phyloP scores from a whole-genome alignment of 2,888 invertebrate genomes.

The Eueremaeus valkanovi region DNA sequence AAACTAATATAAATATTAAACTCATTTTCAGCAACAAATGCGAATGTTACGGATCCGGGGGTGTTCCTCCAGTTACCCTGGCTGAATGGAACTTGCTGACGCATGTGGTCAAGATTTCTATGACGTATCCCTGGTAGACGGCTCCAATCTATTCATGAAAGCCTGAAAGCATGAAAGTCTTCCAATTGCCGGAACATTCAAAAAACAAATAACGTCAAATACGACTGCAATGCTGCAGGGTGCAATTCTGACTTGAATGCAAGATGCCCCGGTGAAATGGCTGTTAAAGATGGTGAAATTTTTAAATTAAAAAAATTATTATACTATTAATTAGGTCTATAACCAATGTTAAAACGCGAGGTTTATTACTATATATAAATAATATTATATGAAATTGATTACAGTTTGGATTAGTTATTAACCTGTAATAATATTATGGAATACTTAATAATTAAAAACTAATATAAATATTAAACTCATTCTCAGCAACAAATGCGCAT shows the following conservation, averaged over 20 bases:
- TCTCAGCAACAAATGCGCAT: neutral
- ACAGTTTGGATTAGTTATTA: too few species aligned
- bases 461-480: too few species aligned
- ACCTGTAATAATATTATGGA: too few species aligned
- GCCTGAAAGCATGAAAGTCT: too few species aligned
- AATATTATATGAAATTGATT: too few species aligned
- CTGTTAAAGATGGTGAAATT: conserved; percentile 16
- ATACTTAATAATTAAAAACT: too few species aligned
- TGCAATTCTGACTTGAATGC: conserved; percentile 53
- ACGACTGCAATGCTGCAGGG: conserved; percentile 52
- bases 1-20: too few species aligned
- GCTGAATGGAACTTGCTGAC: conserved; percentile 55
- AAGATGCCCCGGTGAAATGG: conserved; percentile 53
- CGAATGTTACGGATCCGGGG: conserved; percentile 52
- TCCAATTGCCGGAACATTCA: conserved; percentile 17
- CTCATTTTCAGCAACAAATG: neutral
- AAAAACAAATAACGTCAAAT: conserved; percentile 48
- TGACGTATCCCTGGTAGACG: conserved; percentile 57
- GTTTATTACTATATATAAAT: too few species aligned
- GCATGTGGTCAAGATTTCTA: conserved; percentile 55
- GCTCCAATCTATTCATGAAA: conserved; percentile 54
- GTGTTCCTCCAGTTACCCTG: conserved; percentile 54
- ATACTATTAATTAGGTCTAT: too few species aligned
- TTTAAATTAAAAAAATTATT: too few species aligned
- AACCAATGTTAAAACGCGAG: too few species aligned